These are phyloP conservation scores for Drosophila algonquin DNA, from an alignment of 2,888 invertebrate species.

Conservation along the genomic window DNA sequence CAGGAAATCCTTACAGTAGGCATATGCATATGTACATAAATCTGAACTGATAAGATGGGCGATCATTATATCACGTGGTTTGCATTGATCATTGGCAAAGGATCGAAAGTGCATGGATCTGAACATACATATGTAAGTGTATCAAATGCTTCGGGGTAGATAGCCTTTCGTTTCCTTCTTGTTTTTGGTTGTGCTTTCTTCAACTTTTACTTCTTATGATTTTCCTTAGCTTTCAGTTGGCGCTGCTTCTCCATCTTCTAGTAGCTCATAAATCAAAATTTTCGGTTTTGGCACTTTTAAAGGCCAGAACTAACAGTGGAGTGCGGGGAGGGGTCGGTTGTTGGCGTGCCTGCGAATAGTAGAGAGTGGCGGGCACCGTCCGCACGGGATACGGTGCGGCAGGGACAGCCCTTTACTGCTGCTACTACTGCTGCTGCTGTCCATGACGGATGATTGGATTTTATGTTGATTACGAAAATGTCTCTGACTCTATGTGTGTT, in stretches of 20 bases:
- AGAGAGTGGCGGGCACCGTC: too few relatives aligned
- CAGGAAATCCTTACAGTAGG: too few relatives aligned
- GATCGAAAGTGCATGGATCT: too few relatives aligned
- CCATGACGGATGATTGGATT: constrained; percentile 79
- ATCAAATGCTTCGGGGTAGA: background rate
- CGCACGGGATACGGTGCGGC: background rate
- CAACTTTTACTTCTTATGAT: background rate
- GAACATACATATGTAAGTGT: background rate
- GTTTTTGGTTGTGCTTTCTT: constrained; percentile 51
- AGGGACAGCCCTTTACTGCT: constrained; percentile 64
- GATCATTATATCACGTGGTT: background rate
- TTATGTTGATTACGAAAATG: constrained; percentile 77
- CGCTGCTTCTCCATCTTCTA: constrained; percentile 32
- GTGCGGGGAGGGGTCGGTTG: background rate
- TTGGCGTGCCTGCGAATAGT: background rate
- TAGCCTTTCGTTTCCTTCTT: constrained; percentile 8
- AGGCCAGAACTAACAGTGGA: constrained; percentile 46
- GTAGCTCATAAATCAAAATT: constrained; percentile 74
- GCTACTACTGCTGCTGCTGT: constrained; percentile 63
- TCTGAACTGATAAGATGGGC: too few relatives aligned
- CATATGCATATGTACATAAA: too few relatives aligned
- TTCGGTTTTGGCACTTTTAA: constrained; percentile 75
- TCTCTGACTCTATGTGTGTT: constrained; percentile 31
- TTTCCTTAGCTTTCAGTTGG: constrained; percentile 27
- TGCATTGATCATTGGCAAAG: too few relatives aligned